Percentiles rank a stretch among this genome's conserved stretches.
Conservation (phyloP, 2,888 invertebrate species). For the Tholera decimalis region DNA sequence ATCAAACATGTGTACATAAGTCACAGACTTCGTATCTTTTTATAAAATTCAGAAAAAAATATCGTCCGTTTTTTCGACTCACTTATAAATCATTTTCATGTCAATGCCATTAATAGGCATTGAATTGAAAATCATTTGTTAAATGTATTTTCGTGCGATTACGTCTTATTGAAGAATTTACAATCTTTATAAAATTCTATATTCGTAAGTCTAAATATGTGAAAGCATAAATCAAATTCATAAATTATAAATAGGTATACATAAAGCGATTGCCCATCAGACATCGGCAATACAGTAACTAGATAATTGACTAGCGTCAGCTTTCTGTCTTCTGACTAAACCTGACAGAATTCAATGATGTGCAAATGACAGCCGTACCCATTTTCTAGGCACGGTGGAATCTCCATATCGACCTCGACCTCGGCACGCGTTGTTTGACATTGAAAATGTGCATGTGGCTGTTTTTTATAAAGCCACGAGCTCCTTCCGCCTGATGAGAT, state of each 20-base stretch:
- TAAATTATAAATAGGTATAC: slow-evolving; percentile 24
- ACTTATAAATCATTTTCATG: slow-evolving; percentile 26
- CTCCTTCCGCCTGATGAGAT: slow-evolving; percentile 11
- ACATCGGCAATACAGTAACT: too few relatives aligned
- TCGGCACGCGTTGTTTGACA: too few relatives aligned
- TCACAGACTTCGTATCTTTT: slow-evolving; percentile 23
- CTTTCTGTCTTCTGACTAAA: too few relatives aligned
- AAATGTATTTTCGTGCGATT: slow-evolving; percentile 9
- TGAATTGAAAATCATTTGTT: slow-evolving; percentile 37
- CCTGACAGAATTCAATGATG: too few relatives aligned
- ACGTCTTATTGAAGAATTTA: slow-evolving; percentile 17
- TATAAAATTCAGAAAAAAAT: slow-evolving; percentile 11
- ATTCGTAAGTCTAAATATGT: slow-evolving; percentile 13
- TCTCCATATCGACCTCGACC: too few relatives aligned
- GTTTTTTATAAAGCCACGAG: too few relatives aligned
- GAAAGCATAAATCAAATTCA: slow-evolving; percentile 31
- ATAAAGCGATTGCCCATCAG: too few relatives aligned
- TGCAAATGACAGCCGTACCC: too few relatives aligned
- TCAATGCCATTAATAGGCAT: slow-evolving; percentile 29
- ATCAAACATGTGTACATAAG: not conserved
- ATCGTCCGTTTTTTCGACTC: slow-evolving; percentile 26
- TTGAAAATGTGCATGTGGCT: too few relatives aligned
- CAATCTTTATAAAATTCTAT: slow-evolving; percentile 9
- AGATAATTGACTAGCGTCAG: too few relatives aligned
- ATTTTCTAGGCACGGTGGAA: too few relatives aligned